Evolutionary conservation across 2,888 invertebrate genomes (phyloP), one percentile per base, ranked within the genome.

Genomic region (Pollenia angustigena): DNA sequence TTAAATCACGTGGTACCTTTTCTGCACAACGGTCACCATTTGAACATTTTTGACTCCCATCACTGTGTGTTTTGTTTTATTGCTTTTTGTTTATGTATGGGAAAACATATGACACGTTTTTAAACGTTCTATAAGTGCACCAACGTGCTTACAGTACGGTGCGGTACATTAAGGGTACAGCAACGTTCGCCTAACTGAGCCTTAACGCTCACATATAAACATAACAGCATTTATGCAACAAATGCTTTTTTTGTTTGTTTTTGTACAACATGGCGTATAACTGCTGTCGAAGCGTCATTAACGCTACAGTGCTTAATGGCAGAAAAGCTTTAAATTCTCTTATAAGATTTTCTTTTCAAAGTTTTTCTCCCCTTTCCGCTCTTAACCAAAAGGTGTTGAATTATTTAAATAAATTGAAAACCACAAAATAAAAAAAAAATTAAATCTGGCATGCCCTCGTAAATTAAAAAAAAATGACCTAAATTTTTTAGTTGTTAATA

Each of bases 271-370:
- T 54, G 16, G 40, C 12, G 54, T 62, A 60, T 16, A 52, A 58
- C 54, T 58, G 12, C 0, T 58, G 44, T 16, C 16, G 12, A 68
- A 52, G 12, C 32, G 46, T 46, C 52, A 62, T 60, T 44, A 46
- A 50, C 7, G n/a, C 56, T 78, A 10, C 12, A 62, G 62, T 62
- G 62, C 76, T 56, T 71, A 4, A 48, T 56, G 23, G 23, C 14
- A 32, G 58, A 81, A 75, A 76, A 62, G 72, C 79, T 80, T 32
- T 66, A 46, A 58, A 78, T 78, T 48, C 42, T 68, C 40, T 69
- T 69, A 32, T 32, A 32, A 32, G 7, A 16, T 68, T 64, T 44
- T 46, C 8, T n/a, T 48, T 16, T 52, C n/a, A 16, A 40, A 40
- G 16, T 52, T 16, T 4, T 62, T 1, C 3, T 4, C 32, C 32